Base-by-base conservation (phyloP, 2,113 vertebrate species). In the Phycodurus eques region DNA sequence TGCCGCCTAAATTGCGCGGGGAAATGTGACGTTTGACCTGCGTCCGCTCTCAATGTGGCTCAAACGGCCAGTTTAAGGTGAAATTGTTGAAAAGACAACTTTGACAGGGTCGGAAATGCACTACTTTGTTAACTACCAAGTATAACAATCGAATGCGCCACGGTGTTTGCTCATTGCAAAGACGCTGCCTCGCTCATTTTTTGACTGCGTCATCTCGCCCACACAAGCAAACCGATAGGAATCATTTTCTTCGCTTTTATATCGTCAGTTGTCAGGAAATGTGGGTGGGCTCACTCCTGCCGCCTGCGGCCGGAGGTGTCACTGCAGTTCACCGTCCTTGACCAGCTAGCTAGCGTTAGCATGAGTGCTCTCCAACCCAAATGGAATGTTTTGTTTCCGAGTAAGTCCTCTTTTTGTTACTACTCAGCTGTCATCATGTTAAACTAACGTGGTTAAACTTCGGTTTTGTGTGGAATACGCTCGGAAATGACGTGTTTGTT, bases 251-350 rank as follows among this genome's bases (percentile, higher is more conserved):
- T 79, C 66, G 10, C n/a, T 19, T 42, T 42, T 20, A 35, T 3
- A n/a, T 1, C 2, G 14, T 49, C 4, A 2, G 1, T 8, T 5
- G 2, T 51, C 57, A 60, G 27, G 27, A 27, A 33, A 33, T 60
- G 8, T 60, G 12, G 35, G 1, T 60, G 12, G 35, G 35, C 46
- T 77, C 71, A 61, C 27, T 79, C 64, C 76, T 78, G 75, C 68
- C 49, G 0, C 39, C 3, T 0, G 13, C n/a, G 71, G 33, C 27
- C 4, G 0, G 8, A 15, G 10, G 15, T 0, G 2, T 7, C n/a
- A 47, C 14, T 46, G 51, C 72, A 63, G 1, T 22, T 22, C 39
- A n/a, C 39, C 10, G 0, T n/a, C 33, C 20, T 35, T 17, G 7
- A 19, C 15, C 14, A 39, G 12, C 15, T 59, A 27, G 19, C 9